These are phyloP conservation scores for Saccostrea echinata DNA, from an alignment of 1,140 invertebrate genomes.

Conservation along the genomic window DNA sequence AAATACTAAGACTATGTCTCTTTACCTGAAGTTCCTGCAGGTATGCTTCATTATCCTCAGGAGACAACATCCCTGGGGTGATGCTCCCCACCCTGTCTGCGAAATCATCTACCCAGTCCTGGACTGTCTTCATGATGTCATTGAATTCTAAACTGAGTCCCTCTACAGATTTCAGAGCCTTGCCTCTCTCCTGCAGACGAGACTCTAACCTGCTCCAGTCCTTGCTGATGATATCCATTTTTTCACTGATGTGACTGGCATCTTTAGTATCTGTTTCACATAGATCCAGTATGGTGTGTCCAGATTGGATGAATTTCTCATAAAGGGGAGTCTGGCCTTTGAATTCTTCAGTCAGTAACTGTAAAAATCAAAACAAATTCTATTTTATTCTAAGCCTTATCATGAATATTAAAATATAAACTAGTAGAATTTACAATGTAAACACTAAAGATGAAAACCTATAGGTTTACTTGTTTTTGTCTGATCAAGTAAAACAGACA, in stretches of 20 bases:
- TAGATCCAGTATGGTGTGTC: slow-evolving; percentile 87
- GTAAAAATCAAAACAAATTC: slow-evolving; percentile 67
- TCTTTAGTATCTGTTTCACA: slow-evolving; percentile 87
- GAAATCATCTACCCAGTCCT: slow-evolving; percentile 84
- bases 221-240: slow-evolving; percentile 81
- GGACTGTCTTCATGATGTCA: slow-evolving; percentile 91
- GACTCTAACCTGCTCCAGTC: slow-evolving; percentile 81
- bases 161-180: slow-evolving; percentile 70
- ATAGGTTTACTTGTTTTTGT: too few relatives aligned
- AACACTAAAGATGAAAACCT: too few relatives aligned
- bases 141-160: slow-evolving; percentile 90
- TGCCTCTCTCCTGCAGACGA: slow-evolving; percentile 72
- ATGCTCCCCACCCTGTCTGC: slow-evolving; percentile 88
- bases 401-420: too few relatives aligned
- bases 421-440: too few relatives aligned
- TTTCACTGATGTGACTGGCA: slow-evolving; percentile 85
- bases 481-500: too few relatives aligned
- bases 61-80: slow-evolving; percentile 84
- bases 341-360: slow-evolving; percentile 96
- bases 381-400: too few relatives aligned
- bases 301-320: slow-evolving; percentile 90
- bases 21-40: slow-evolving; percentile 83
- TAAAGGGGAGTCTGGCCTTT: slow-evolving; percentile 93
- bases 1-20: not conserved
- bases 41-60: slow-evolving; percentile 86